Base-by-base conservation (phyloP, 92 coral and sea anemone genomes). In the Meandrina meandrites region DNA sequence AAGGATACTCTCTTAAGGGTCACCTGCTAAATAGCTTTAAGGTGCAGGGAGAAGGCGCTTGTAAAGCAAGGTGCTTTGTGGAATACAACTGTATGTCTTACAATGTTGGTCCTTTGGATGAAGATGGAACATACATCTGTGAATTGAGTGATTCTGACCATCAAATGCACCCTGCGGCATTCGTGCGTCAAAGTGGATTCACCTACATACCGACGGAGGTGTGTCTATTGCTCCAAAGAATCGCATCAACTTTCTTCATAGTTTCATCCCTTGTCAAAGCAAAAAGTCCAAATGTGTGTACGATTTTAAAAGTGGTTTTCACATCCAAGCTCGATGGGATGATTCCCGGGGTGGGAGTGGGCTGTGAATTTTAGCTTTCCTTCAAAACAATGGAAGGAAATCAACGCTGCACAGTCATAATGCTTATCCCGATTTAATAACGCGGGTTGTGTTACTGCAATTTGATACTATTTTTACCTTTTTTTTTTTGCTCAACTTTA, bases 141-240 rank as follows among this genome's bases (percentile, higher is more conserved):
- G 76, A 81, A 50, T 24, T 81, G 62, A 81, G 84, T 54, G 71
- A 66, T 51, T 81, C 75, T 40, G 84, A 81, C 28, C 84, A 81
- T 60, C 18, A 81, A 30, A 42, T 67, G 27, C 76, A 81, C 12
- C 75, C 84, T 18, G 75, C 16, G 24, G 36, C 70, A 42, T 60
- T 81, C 32, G 22, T 10, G 18, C 58, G 42, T 64, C 57, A 7
- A 40, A 8, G 17, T 81, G 75, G 84, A 45, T 42, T 51, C 76
- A 40, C 11, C 22, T 81, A 81, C 40, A 50, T 45, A 28, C n/a
- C 84, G 18, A 24, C 53, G n/a, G 62, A 81, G 76, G 84, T 81
- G 19, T 34, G 73, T 45, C 47, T 42, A 13, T 50, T 50, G 54
- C 16, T 9, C 1, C 54, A 9, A 40, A 6, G 45, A n/a, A n/a